phyloP scores from a whole-genome alignment of 2,797 vertebrate species.

The Muraenolepis orangiensis region DNA sequence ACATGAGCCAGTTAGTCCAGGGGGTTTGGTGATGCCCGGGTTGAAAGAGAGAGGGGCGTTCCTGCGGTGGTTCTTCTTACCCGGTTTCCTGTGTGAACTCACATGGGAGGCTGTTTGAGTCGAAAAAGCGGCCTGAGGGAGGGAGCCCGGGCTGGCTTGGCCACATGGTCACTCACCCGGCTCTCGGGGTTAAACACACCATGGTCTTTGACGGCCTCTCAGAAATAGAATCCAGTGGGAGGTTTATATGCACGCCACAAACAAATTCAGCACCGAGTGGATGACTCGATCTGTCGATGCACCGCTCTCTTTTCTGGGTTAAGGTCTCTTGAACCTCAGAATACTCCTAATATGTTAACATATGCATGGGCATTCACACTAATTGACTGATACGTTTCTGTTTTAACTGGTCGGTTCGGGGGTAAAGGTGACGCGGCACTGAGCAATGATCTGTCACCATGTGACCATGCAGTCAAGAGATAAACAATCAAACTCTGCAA shows the following conservation, averaged over 20 bases:
- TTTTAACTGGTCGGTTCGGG: not conserved
- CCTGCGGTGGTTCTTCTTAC: constrained; percentile 18
- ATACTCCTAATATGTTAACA: not conserved
- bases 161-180: constrained; percentile 65
- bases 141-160: constrained; percentile 33
- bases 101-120: constrained; percentile 49
- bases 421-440: not conserved
- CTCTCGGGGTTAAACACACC: constrained; percentile 52
- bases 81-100: constrained; percentile 25
- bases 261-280: constrained; percentile 5
- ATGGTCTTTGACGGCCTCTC: constrained; percentile 17
- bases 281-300: not conserved
- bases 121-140: constrained; percentile 28
- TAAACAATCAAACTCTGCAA: too few relatives aligned
- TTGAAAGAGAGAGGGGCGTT: not conserved
- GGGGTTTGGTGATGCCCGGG: not conserved
- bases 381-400: not conserved
- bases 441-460: not conserved
- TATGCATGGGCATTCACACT: not conserved
- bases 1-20: not conserved
- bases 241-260: constrained; percentile 8
- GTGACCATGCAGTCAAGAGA: not conserved
- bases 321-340: not conserved
- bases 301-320: constrained; percentile 17
- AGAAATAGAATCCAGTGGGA: constrained; percentile 16